Evolutionary conservation across 2,888 invertebrate genomes (phyloP).

Genomic region (Cantharis nigra): DNA sequence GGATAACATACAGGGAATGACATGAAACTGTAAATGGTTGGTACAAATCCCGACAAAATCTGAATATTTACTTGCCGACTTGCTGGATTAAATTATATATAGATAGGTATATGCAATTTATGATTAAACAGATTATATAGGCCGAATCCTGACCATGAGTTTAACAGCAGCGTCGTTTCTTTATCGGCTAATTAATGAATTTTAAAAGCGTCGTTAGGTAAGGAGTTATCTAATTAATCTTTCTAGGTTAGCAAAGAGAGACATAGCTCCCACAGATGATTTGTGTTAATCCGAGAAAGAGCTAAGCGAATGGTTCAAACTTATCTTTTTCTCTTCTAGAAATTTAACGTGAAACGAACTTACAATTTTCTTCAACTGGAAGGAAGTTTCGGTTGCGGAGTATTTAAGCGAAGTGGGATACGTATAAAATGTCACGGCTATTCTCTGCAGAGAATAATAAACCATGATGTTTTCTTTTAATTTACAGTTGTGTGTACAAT

Average conservation of each 20-base stretch:
- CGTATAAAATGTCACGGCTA: conserved; percentile 19
- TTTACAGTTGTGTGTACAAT: conserved; percentile 14
- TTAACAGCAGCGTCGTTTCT: conserved; percentile 33
- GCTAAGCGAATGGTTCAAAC: conserved; percentile 10
- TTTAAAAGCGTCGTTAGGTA: conserved; percentile 41
- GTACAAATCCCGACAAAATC: too few relatives aligned
- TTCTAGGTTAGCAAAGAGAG: conserved; percentile 24
- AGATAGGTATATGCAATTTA: neutral
- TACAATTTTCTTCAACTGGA: conserved; percentile 1
- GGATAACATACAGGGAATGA: too few relatives aligned
- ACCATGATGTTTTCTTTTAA: conserved; percentile 21
- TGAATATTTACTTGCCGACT: neutral
- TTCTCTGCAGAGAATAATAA: conserved; percentile 18
- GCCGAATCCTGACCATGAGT: conserved; percentile 28
- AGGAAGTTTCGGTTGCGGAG: neutral
- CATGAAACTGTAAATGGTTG: too few relatives aligned
- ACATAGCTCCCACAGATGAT: conserved; percentile 28
- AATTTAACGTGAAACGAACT: conserved; percentile 6
- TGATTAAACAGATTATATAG: conserved; percentile 16
- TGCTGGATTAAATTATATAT: neutral
- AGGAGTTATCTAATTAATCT: conserved; percentile 43
- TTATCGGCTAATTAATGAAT: conserved; percentile 43
- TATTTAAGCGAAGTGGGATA: conserved; percentile 19
- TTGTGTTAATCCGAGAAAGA: conserved; percentile 26
- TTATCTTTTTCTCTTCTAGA: conserved; percentile 24